Percentiles rank a stretch among this genome's conserved stretches.
Conservation (phyloP, 2,888 invertebrate species). For the Caenorhabditis becei region DNA sequence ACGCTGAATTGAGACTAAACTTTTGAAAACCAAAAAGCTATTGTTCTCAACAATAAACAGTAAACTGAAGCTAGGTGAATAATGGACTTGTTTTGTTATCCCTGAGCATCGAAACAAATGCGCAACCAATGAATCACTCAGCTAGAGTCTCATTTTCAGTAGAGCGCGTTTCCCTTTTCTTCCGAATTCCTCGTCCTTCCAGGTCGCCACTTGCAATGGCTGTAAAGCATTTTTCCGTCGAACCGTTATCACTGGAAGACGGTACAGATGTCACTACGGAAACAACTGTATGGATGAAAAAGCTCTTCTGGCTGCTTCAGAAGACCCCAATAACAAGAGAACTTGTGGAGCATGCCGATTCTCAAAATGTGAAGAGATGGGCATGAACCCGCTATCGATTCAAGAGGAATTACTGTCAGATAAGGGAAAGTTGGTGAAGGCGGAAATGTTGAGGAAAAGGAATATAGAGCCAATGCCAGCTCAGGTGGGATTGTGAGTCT, state of each 20-base stretch:
- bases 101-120: too few relatives aligned
- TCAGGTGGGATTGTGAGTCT: neutral
- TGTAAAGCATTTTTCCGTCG: constrained; percentile 60
- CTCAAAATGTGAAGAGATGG: constrained; percentile 30
- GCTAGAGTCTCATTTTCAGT: too few relatives aligned
- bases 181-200: neutral
- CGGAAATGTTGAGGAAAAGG: neutral
- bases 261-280: constrained; percentile 13
- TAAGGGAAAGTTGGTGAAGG: constrained; percentile 24
- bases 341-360: constrained; percentile 40
- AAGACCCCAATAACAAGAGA: neutral
- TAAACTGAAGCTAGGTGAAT: too few relatives aligned
- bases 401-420: constrained; percentile 8
- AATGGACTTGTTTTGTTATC: too few relatives aligned
- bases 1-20: too few relatives aligned
- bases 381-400: constrained; percentile 51
- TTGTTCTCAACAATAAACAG: too few relatives aligned
- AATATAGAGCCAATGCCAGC: neutral
- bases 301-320: too few relatives aligned
- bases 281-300: constrained; percentile 39
- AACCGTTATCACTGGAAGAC: constrained; percentile 39
- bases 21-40: too few relatives aligned
- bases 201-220: constrained; percentile 66
- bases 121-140: too few relatives aligned
- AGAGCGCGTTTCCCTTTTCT: too few relatives aligned